Evolutionary conservation across 2,797 vertebrate species (phyloP), one percentile per base, ranked within the genome.

Genomic region (Discoglossus pictus): DNA sequence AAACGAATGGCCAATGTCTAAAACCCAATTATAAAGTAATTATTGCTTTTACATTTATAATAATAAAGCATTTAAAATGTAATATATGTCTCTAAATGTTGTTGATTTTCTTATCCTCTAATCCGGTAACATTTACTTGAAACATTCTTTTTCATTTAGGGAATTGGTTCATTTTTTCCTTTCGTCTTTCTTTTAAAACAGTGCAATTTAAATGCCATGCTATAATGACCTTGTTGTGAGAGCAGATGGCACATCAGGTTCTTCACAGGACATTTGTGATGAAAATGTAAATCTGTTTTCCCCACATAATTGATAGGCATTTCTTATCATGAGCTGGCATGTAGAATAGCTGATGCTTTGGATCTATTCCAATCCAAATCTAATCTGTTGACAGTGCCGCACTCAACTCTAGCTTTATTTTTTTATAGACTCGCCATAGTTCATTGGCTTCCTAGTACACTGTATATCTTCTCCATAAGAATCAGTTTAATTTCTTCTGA

Each of bases 241-340:
- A 62, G 74, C 75, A 75, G 40, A 65, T 75, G 76, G 84, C 66
- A 74, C 79, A 75, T 61, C 65, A 3, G 66, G 82, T 76, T 83
- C 85, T 86, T 81, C 79, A 0, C 0, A 79, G 82, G 80, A 74
- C 80, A 80, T 76, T 75, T 73, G 75, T 79, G 68, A 76, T 87
- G 83, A 86, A 84, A 88, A 79, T 79, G 75, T 0, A 60, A 70
- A 81, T 81, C 81, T 82, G 71, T 75, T 84, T 85, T 83, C 76
- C 82, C 82, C 84, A 86, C 77, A 80, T 84, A 85, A 82, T 81
- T 83, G 83, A 88, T 86, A 87, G 79, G 83, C 83, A 83, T 86
- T 85, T 89, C 83, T 87, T 85, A 89, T 88, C 85, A 84, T 84
- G 83, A 24, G 38, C 68, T 62, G 76, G 73, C 81, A 84, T 86